Evolutionary conservation across 2,113 vertebrate species (phyloP), one percentile per base, ranked within the genome.

Genomic region (Anguilla japonica): DNA sequence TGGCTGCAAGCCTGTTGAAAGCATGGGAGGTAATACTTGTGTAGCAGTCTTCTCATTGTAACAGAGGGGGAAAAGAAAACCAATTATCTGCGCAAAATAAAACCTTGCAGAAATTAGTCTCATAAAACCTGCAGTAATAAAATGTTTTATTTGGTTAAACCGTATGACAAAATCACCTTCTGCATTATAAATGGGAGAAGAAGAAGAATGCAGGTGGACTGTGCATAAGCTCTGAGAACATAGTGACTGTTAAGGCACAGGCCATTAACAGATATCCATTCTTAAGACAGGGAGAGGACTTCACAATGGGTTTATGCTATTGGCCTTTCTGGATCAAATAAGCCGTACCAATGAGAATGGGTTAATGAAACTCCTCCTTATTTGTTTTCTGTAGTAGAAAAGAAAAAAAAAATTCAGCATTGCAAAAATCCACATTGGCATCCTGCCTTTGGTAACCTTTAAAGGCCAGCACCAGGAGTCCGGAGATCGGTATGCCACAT

Each of bases 81-180:
- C n/a, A 20, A 53, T 46, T 82, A 26, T 20, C 14, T 20, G 79
- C 2, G 11, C 39, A 50, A 82, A 82, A 50, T 11, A 26, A 50
- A 9, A 9, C 81, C 18, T 1, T 14, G 41, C 81, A 81, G 40
- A 60, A 86, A 86, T 86, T 71, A 82, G 41, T 86, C 56, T 86
- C 85, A 71, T 34, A 82, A 46, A 53, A 63, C n/a, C 15, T 16
- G 34, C 60, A 39, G 50, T n/a, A 53, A 57, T 20, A 85, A 71
- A 85, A 80, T 56, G 50, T 18, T 29, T 22, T 79, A 40, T 8
- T 13, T 57, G 80, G 56, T 80, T 81, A 85, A 85, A 60, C 57
- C 57, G 84, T 2, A 50, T 46, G 11, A 81, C 14, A 81, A 29
- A 39, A 46, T 40, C 56, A 41, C 39, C 40, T 71, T 71, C 63